Evolutionary conservation across 2,888 invertebrate genomes (phyloP).

Genomic region (Sphecodes monilicornis): DNA sequence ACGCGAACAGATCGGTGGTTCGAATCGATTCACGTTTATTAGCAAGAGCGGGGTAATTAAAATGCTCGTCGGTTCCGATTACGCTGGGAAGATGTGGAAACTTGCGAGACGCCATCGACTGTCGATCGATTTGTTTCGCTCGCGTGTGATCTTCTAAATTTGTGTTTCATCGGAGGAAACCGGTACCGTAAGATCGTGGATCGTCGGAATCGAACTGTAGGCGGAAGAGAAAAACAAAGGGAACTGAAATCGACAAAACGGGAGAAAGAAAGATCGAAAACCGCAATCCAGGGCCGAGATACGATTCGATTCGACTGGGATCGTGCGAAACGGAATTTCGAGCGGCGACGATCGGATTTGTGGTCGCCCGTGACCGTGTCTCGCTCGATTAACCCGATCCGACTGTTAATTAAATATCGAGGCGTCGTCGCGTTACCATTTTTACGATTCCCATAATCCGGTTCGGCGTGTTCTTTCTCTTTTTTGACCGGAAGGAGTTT

Average conservation of each 20-base stretch:
- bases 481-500: background rate
- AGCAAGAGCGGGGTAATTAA: background rate
- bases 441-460: background rate
- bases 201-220: background rate
- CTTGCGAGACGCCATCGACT: background rate
- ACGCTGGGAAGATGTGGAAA: background rate
- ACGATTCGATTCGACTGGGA: background rate
- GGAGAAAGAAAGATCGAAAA: background rate
- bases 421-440: background rate
- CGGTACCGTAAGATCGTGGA: background rate
- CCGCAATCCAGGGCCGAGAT: background rate
- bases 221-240: background rate
- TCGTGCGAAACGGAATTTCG: constrained; percentile 25
- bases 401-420: background rate
- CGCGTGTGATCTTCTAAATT: background rate
- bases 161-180: background rate
- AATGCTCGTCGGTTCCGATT: background rate
- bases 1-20: background rate
- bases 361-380: background rate
- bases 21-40: background rate
- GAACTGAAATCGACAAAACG: background rate
- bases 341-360: background rate
- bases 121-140: background rate
- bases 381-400: constrained; percentile 1
- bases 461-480: background rate